phyloP scores from a whole-genome alignment of 2,797 vertebrate genomes.

The Bovichtus diacanthus region DNA sequence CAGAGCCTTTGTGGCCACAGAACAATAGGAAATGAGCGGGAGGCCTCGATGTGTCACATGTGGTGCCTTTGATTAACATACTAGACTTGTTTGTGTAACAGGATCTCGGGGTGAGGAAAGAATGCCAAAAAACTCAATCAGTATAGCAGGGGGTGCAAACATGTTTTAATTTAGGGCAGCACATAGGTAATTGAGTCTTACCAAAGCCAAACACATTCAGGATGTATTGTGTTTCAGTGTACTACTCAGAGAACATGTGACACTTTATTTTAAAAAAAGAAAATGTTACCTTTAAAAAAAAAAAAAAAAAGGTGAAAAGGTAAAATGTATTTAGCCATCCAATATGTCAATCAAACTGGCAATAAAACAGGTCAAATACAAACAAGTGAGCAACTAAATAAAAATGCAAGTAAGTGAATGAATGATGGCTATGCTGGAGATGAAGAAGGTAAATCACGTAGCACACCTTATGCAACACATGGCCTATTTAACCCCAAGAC shows the following conservation, averaged over 20 bases:
- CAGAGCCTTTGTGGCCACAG: slow-evolving; percentile 83
- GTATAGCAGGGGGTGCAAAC: slow-evolving; percentile 17
- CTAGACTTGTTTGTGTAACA: slow-evolving; percentile 77
- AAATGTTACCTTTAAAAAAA: too few species aligned
- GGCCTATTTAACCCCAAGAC: not conserved
- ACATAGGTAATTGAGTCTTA: not conserved
- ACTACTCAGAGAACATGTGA: not conserved
- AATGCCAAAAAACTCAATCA: slow-evolving; percentile 67
- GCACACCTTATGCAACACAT: too few species aligned
- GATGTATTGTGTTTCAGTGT: not conserved
- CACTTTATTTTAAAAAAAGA: too few species aligned
- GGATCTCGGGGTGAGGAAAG: slow-evolving; percentile 63
- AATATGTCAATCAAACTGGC: too few species aligned
- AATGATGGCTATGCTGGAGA: too few species aligned
- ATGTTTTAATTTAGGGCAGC: slow-evolving; percentile 19
- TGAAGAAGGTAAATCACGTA: too few species aligned
- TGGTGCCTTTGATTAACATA: slow-evolving; percentile 86
- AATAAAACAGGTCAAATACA: too few species aligned
- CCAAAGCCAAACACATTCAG: not conserved
- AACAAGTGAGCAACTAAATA: too few species aligned
- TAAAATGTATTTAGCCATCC: too few species aligned
- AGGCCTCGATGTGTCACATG: slow-evolving; percentile 84
- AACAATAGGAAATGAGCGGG: slow-evolving; percentile 86
- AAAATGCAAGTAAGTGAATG: too few species aligned
- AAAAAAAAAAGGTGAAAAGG: too few species aligned